Evolutionary conservation across 2,888 invertebrate genomes (phyloP), one percentile per base, ranked within the genome.

Genomic region (Mamestra brassicae): DNA sequence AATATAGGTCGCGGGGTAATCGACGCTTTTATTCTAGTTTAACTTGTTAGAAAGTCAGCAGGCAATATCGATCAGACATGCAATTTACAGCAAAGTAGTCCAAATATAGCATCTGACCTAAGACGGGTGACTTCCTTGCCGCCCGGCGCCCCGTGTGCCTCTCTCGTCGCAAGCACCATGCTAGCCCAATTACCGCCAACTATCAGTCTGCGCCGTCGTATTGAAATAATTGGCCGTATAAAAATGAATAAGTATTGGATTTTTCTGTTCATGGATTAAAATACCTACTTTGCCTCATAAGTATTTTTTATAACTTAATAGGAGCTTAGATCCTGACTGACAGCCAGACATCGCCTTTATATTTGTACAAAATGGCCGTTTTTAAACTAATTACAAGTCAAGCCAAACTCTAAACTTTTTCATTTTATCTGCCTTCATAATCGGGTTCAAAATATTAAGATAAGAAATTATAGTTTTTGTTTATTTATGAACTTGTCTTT

Each of bases 91-190:
- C 82, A 82, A 80, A 74, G 76, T 75, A 78, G 77, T 84, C 90
- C 92, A 92, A 89, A 91, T 88, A 92, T 92, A 92, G 90, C 78
- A 71, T 75, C 81, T 79, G 87, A 81, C 84, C 85, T 80, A 84
- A 86, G 83, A 82, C 83, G 83, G 82, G 70, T 61, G 76, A 63
- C 42, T 80, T 72, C 66, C 68, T 77, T 61, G 45, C 86, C 84
- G 66, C 80, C 78, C 72, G 64, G 26, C 79, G 63, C 84, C 78
- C 71, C 65, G 17, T 50, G 26, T 57, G 50, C 74, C 75, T 62
- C 71, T 71, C 66, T 38, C 42, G 68, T 17, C 61, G n/a, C 38
- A 52, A 61, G 58, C 65, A 66, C 75, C 72, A 54, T 62, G 71
- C 52, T 70, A 62, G 63, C 67, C 65, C 82, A 80, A 86, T 84